These are phyloP conservation scores for Helogale parvula DNA, from an alignment of 2,113 vertebrate genomes.

Conservation along the genomic window DNA sequence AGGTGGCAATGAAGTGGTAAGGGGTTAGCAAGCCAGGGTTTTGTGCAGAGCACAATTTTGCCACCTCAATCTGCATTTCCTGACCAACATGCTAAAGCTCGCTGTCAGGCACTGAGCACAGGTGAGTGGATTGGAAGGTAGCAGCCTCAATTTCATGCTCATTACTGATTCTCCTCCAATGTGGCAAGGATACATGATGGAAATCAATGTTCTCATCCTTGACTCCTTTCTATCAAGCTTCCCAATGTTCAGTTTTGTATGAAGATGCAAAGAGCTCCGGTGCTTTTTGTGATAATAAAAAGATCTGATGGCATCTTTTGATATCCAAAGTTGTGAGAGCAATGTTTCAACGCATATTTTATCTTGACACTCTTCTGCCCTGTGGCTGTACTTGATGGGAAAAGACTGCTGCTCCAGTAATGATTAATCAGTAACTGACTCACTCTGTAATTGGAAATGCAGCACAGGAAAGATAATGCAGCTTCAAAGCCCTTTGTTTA, in stretches of 20 bases:
- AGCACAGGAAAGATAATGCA: not conserved
- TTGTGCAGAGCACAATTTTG: not conserved
- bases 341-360: constrained; percentile 36
- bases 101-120: not conserved
- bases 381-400: not conserved
- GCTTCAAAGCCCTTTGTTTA: constrained; percentile 45
- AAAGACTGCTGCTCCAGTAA: not conserved
- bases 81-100: not conserved
- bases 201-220: not conserved
- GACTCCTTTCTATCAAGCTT: not conserved
- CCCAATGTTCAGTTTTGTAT: not conserved
- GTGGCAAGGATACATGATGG: not conserved
- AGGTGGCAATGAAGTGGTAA: not conserved
- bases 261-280: not conserved
- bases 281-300: not conserved
- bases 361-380: not conserved
- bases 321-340: not conserved
- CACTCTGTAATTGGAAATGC: constrained; percentile 21
- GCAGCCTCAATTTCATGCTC: not conserved
- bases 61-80: not conserved
- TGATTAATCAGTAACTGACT: constrained; percentile 50
- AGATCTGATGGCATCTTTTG: not conserved
- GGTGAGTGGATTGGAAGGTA: not conserved
- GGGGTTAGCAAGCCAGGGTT: not conserved
- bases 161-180: not conserved